phyloP scores from a whole-genome alignment of 2,797 vertebrate species.

The Moxostoma hubbsi region DNA sequence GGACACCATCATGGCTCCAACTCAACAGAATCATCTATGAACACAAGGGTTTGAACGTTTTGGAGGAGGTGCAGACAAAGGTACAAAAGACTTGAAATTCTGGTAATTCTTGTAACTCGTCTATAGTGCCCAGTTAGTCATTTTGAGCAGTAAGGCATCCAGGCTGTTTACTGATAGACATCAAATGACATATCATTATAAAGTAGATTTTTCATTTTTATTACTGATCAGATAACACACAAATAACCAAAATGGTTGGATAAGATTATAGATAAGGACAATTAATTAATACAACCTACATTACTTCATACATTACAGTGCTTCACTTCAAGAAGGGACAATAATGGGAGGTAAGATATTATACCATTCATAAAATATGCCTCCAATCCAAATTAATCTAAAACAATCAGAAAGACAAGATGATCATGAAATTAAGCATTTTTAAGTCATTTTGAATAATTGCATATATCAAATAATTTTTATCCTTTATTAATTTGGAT shows the following conservation, averaged over 20 bases:
- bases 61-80: neutral
- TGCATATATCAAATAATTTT: no score
- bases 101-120: neutral
- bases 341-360: conserved; percentile 33
- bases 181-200: neutral
- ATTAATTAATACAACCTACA: neutral
- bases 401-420: no score
- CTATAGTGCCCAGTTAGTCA: neutral
- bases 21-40: neutral
- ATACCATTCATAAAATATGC: neutral
- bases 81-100: neutral
- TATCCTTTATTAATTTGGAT: no score
- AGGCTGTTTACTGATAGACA: neutral
- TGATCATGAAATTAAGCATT: no score
- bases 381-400: neutral
- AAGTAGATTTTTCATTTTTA: neutral
- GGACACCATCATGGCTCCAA: neutral
- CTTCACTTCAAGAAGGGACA: neutral
- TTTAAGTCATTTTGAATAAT: no score
- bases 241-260: neutral
- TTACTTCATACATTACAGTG: neutral
- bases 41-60: neutral
- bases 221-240: neutral
- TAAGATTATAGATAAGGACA: neutral
- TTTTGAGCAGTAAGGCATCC: neutral